Evolutionary conservation across 2,888 invertebrate species (phyloP).

Genomic region (Chromoteleia sp.): DNA sequence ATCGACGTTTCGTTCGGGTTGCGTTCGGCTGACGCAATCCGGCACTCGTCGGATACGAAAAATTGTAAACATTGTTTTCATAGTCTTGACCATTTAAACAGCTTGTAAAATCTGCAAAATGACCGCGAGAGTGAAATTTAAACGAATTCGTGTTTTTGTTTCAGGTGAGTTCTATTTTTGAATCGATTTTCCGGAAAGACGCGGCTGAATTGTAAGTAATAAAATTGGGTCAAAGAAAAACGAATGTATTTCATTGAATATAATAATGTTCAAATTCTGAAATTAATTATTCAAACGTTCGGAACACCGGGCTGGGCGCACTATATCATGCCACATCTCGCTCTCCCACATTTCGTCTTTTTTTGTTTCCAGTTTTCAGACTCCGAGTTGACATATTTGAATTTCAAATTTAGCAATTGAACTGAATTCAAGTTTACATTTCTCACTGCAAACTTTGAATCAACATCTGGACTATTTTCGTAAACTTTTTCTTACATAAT

Average conservation of each 20-base stretch:
- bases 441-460: constrained; percentile 44
- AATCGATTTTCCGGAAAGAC: too few relatives aligned
- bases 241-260: not conserved
- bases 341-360: not conserved
- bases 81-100: too few relatives aligned
- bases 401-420: constrained; percentile 56
- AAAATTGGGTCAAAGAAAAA: too few relatives aligned
- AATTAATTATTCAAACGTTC: constrained; percentile 36
- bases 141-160: too few relatives aligned
- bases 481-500: constrained; percentile 30
- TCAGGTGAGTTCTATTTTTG: too few relatives aligned
- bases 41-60: too few relatives aligned
- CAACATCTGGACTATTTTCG: constrained; percentile 55
- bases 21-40: too few relatives aligned
- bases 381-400: constrained; percentile 49
- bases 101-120: too few relatives aligned
- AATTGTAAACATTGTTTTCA: too few relatives aligned
- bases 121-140: too few relatives aligned
- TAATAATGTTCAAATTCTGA: constrained; percentile 26
- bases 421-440: constrained; percentile 60
- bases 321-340: not conserved
- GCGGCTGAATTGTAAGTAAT: too few relatives aligned
- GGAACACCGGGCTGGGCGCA: constrained; percentile 3
- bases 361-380: constrained; percentile 35
- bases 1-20: too few relatives aligned